These are phyloP conservation scores for Eilema sororculum DNA, from an alignment of 2,888 invertebrate genomes.

Conservation along the genomic window DNA sequence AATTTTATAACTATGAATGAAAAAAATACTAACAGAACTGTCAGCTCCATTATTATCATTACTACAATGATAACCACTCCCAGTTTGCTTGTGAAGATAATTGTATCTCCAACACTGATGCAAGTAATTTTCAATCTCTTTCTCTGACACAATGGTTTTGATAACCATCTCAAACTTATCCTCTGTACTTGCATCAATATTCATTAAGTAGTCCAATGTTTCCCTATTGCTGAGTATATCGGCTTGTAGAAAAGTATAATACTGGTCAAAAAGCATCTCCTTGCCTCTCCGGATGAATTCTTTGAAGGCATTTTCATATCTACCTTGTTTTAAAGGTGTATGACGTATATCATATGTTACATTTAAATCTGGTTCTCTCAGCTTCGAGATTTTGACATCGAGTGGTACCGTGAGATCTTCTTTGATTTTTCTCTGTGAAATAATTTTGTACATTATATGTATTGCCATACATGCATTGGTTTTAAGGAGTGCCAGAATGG, in stretches of 20 bases:
- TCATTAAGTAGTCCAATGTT: conserved; percentile 67
- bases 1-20: too few relatives aligned
- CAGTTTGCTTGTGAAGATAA: conserved; percentile 66
- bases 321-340: conserved; percentile 68
- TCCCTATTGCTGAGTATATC: conserved; percentile 59
- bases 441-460: background rate
- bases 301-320: conserved; percentile 74
- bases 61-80: conserved; percentile 21
- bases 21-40: conserved; percentile 58
- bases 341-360: conserved; percentile 71
- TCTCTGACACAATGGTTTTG: conserved; percentile 67
- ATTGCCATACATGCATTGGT: background rate
- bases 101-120: conserved; percentile 80
- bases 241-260: conserved; percentile 57
- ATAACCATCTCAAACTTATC: conserved; percentile 77
- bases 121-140: conserved; percentile 77
- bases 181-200: conserved; percentile 75
- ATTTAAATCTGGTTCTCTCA: conserved; percentile 71
- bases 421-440: conserved; percentile 69
- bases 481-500: background rate
- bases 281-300: conserved; percentile 78
- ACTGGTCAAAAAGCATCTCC: conserved; percentile 75
- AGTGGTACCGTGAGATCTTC: conserved; percentile 73
- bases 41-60: conserved; percentile 59
- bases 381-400: conserved; percentile 64